These are phyloP conservation scores for Pluvialis apricaria DNA, from an alignment of 2,113 vertebrate species.

Conservation along the genomic window DNA sequence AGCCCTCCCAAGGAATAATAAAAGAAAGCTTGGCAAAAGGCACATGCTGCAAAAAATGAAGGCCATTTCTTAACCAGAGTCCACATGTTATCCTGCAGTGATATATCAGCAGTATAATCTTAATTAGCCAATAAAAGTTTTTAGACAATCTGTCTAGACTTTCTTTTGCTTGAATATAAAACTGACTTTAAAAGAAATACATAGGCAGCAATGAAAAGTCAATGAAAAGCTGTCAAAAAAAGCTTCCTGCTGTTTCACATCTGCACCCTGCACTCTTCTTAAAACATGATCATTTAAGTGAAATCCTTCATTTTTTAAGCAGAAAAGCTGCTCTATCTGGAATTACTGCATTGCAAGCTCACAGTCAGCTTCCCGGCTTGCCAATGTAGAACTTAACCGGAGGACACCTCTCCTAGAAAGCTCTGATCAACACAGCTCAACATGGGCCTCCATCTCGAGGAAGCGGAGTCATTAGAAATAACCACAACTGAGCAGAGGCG, in stretches of 20 bases:
- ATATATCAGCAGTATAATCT: slow-evolving; percentile 15
- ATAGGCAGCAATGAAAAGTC: slow-evolving; percentile 32
- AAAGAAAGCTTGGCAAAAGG: not conserved
- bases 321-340: not conserved
- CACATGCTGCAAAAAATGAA: not conserved
- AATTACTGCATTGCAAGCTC: not conserved
- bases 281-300: not conserved
- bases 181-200: slow-evolving; percentile 27
- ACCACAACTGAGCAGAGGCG: fast-evolving
- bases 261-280: not conserved
- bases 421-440: not conserved
- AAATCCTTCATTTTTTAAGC: not conserved
- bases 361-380: not conserved
- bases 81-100: not conserved
- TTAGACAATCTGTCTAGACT: slow-evolving; percentile 60
- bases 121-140: slow-evolving; percentile 47
- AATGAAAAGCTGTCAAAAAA: not conserved
- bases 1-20: not conserved
- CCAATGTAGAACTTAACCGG: fast-evolving
- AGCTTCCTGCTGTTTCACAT: not conserved
- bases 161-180: slow-evolving; percentile 14
- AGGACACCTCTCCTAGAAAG: not conserved
- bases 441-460: fast-evolving
- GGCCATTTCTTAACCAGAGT: not conserved
- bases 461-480: fast-evolving